Percentiles rank a stretch among this genome's conserved stretches.
phyloP scores from a whole-genome alignment of 2,888 invertebrate species.

The Drosophila setosimentum region DNA sequence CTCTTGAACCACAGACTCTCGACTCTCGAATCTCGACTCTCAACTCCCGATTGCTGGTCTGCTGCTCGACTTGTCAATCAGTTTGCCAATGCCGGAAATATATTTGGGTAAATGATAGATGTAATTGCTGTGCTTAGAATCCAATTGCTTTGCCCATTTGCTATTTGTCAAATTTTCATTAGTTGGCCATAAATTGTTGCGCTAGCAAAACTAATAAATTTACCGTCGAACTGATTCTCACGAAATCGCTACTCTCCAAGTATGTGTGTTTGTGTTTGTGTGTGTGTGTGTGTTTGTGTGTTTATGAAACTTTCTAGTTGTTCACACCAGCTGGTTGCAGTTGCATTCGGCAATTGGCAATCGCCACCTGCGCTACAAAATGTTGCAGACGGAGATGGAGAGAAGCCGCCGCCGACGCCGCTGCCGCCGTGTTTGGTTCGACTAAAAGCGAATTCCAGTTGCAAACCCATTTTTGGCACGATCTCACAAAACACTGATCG shows the following conservation, averaged over 20 bases:
- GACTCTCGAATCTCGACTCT: constrained; percentile 12
- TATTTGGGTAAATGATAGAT: constrained; percentile 61
- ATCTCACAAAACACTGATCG: constrained; percentile 58
- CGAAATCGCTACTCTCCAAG: constrained; percentile 45
- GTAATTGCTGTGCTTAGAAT: constrained; percentile 56
- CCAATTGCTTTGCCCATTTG: constrained; percentile 65
- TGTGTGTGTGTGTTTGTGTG: background rate
- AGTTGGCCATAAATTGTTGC: constrained; percentile 71
- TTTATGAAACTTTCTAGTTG: constrained; percentile 71
- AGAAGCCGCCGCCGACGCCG: constrained; percentile 23
- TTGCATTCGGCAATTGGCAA: constrained; percentile 43
- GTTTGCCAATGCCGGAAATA: constrained; percentile 44
- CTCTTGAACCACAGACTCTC: constrained; percentile 14
- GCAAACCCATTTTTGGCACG: constrained; percentile 81
- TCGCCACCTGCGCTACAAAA: constrained; percentile 72
- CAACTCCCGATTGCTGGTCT: background rate
- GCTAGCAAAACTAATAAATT: constrained; percentile 70
- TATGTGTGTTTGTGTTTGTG: background rate
- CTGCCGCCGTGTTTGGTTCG: constrained; percentile 45
- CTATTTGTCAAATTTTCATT: constrained; percentile 80
- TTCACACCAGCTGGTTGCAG: constrained; percentile 69
- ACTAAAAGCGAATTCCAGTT: constrained; percentile 81
- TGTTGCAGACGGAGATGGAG: constrained; percentile 27
- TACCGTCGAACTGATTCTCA: constrained; percentile 73
- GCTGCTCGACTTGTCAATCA: constrained; percentile 59